Base-by-base conservation (phyloP, 2,888 invertebrate genomes). In the Phengaris alcon region DNA sequence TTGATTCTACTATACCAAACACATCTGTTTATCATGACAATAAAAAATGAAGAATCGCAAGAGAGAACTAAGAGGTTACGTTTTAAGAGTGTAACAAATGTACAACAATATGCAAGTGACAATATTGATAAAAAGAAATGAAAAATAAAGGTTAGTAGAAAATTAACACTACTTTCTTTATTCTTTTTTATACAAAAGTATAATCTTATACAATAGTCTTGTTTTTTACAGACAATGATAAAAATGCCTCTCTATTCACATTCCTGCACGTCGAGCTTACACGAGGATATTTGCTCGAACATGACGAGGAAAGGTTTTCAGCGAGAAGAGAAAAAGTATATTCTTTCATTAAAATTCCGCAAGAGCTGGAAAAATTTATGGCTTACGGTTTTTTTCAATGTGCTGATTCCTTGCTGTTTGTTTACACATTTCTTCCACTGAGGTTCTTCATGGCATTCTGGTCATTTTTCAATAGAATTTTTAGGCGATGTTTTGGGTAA, bases 381-480 rank as follows among this genome's bases (percentile, higher is more conserved):
- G 95, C 95, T 0, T 99, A 98, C 92, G 99, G 98, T 54, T 97
- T 98, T 84, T 96, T 98, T 90, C 98, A 98, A 90, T 99, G 99
- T 92, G 96, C 98, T 51, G 99, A 99, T 91, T 99, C 99, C 35
- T 98, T 99, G 90, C 94, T 99, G 75, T 99, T 98, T 94, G 97
- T 99, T 75, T 99, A 99, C 89, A 99, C 99, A 75, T 99, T 99
- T 94, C 94, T 99, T 81, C 99, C 99, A 13, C 91, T 99, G 78
- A 94, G 99, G 80, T 98, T 99, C 87, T 85, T 97, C 55, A 94
- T 99, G 88, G 98, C 98, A 70, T 90, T 97, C 75, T 97, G 97
- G 95, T 96, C 96, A 57, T 94, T 98, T 78, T 87, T 97, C 35
- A 96, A 95, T 78, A 95, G 97, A 82, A 95, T 97, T 13, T 94